These are phyloP conservation scores for Noctuana brunneofusca DNA, from an alignment of 2,888 invertebrate species.

Conservation along the genomic window DNA sequence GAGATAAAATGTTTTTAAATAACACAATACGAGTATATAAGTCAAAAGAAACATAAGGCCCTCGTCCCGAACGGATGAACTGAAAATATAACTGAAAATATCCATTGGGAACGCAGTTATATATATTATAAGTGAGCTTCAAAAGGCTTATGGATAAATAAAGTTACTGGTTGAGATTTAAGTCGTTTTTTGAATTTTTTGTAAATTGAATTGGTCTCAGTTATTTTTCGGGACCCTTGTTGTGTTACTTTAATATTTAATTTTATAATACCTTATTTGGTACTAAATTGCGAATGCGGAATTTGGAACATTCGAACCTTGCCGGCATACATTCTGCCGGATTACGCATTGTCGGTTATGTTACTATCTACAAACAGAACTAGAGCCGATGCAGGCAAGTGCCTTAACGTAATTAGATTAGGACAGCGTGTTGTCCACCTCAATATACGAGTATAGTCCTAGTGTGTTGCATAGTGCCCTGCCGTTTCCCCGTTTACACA, in stretches of 20 bases:
- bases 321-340: neutral
- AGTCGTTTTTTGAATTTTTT: neutral
- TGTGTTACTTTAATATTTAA: neutral
- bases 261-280: neutral
- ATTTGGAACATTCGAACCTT: neutral
- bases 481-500: slow-evolving; percentile 2
- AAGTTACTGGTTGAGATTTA: neutral
- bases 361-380: neutral
- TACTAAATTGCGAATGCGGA: neutral
- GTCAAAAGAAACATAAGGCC: neutral
- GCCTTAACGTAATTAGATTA: slow-evolving; percentile 5
- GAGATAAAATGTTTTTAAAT: neutral
- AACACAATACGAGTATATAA: neutral
- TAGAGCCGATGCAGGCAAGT: neutral
- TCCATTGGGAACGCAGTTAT: neutral
- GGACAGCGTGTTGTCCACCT: slow-evolving; percentile 5
- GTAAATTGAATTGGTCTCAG: neutral
- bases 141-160: no score
- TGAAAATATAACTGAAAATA: neutral
- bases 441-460: slow-evolving; percentile 3
- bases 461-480: neutral
- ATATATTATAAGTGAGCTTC: neutral
- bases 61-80: neutral
- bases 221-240: neutral
- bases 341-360: neutral